Evolutionary conservation across 1,140 invertebrate genomes (phyloP), one percentile per base, ranked within the genome.

Genomic region (Drosophila teissieri): DNA sequence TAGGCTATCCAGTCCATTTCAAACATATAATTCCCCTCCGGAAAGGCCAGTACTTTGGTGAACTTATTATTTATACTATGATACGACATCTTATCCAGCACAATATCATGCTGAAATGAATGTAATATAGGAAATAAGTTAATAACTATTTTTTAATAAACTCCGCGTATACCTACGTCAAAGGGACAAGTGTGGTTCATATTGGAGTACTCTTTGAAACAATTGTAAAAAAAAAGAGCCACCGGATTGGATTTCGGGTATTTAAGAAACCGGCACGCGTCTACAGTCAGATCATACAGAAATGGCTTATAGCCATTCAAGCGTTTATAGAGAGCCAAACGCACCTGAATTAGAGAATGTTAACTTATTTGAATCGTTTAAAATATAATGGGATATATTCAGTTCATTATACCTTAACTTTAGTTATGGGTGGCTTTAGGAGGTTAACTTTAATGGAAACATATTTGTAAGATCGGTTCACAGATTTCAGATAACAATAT

Each of bases 231-330:
- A 14, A 4, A 54, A n/a, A 1, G 2, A 39, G 24, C 36, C 5
- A 51, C 24, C 12, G 27, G 31, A 36, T 40, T 49, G n/a, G 31
- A 34, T 1, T 15, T 40, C 11, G 39, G 44, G 8, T 14, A 31
- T 5, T 3, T 11, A 0, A 61, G 7, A 12, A 40, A 52, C 5
- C 49, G 39, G 19, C 57, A 60, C 0, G 4, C 57, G 2, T 60
- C 57, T 1, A 60, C 0, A 3, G 57, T 60, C 8, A 37, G 0
- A 40, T 60, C 49, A 17, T 62, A 62, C 3, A 61, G 22, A n/a
- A 61, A 51, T 0, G 45, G 46, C n/a, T 19, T 61, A n/a, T 42
- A 61, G 1, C 58, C 58, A 31, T 42, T 52, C 12, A 34, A 19
- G 1, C 58, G 34, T 40, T 61, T 40, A 7, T 22, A 31, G n/a